Conservation (phyloP, 2,113 vertebrate genomes). For the Spizaetus ornatus region DNA sequence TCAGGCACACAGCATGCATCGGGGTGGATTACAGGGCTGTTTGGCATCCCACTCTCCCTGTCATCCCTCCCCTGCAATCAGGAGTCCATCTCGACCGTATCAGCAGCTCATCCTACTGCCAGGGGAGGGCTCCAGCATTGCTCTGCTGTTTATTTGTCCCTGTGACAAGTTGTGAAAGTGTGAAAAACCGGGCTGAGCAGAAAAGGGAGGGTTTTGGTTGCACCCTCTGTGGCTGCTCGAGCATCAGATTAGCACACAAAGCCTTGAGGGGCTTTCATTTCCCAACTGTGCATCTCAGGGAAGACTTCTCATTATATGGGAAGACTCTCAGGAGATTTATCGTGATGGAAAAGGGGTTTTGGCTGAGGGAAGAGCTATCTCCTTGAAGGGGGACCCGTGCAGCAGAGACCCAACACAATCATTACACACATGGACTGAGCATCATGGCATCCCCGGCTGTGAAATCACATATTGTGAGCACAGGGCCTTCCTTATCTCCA, state of each 20-base stretch:
- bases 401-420: not conserved
- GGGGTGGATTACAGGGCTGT: not conserved
- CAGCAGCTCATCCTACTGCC: not conserved
- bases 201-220: not conserved
- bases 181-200: not conserved
- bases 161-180: not conserved
- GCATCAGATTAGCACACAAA: not conserved
- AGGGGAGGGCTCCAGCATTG: not conserved
- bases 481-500: not conserved
- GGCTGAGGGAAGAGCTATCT: not conserved
- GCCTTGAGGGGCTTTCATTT: not conserved
- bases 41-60: not conserved
- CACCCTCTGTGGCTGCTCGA: not conserved
- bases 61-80: not conserved
- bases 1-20: rapidly evolving
- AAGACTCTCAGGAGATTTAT: not conserved
- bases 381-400: not conserved
- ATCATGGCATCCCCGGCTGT: rapidly evolving
- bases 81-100: rapidly evolving
- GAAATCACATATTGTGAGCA: not conserved
- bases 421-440: rapidly evolving
- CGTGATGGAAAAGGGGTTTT: not conserved
- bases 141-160: not conserved
- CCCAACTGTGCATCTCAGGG: not conserved
- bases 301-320: not conserved